Base-by-base conservation (phyloP, 2,888 invertebrate species). In the Drosophila meridiana region DNA sequence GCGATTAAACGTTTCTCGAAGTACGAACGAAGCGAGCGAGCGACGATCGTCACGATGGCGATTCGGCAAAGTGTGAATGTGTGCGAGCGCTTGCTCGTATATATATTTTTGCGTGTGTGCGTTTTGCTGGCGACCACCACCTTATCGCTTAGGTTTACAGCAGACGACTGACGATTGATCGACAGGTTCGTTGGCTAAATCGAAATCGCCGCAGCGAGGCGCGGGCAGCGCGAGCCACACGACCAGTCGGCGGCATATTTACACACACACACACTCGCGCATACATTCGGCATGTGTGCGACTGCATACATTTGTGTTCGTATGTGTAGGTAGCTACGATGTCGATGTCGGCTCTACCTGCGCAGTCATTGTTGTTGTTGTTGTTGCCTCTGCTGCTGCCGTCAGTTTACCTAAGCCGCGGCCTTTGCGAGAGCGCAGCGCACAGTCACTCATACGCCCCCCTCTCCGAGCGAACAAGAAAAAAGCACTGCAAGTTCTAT, bases 131-230 rank as follows among this genome's bases (percentile, higher is more conserved):
- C 76, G 72, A 83, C 56, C 42, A 83, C 56, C 56, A 90, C 88
- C 88, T 87, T 88, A 90, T 89, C 82, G 91, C 82, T 90, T 90
- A 77, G 90, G 89, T 88, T 89, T 84, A 83, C 85, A 83, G 87
- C 85, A 86, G 87, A 90, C 89, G 90, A 91, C 89, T 92, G 92
- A 90, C 90, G 89, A 86, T 86, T 92, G 92, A 92, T 92, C 92
- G 92, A 92, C 92, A 92, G 91, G 92, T 92, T 92, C 79, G 83
- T 86, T 78, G 86, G 86, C 80, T 91, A 91, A 87, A 90, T 91
- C 86, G 90, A 91, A 87, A 89, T 91, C 80, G 90, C 89, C 81
- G 85, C 80, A 78, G 84, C 82, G 90, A 82, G 91, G 78, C 80
- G 89, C 85, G 76, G 63, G 73, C 73, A 85, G 80, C 88, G 86